Evolutionary conservation across 1,140 invertebrate genomes (phyloP), one percentile per base, ranked within the genome.

Genomic region (Hycleus phaleratus): DNA sequence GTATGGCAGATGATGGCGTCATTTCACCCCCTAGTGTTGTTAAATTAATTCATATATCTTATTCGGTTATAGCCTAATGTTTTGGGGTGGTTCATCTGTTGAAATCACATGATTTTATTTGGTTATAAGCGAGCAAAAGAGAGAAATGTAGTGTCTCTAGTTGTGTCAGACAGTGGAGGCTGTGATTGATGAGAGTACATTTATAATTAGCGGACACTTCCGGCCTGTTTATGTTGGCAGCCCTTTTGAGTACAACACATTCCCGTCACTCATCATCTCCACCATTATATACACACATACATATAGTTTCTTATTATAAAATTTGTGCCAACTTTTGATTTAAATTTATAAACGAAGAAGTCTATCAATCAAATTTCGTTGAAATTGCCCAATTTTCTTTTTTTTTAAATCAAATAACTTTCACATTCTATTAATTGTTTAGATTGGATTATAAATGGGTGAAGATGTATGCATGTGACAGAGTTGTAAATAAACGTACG

Each of bases 171-270:
- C 11, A 57, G 63, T 66, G 67, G 18, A 56, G 10, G 25, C 56
- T 49, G 63, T 72, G 70, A 72, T 72, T 72, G 69, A 72, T 72
- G 69, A 69, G 63, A 54, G 62, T 59, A 61, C 62, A 71, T 71
- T 72, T 72, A 72, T 72, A 72, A 72, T 71, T 72, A 72, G 70
- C 70, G 70, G 69, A 72, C 70, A 72, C 69, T 72, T 72, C 70
- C 70, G 68, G 68, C 62, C 52, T 71, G 69, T 69, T 71, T 69
- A 54, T 62, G 68, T 71, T 72, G 69, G 70, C 70, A 71, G 63
- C 67, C 60, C 61, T 65, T 64, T 62, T 61, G 9, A 42, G 9
- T 11, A 42, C 40, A 42, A 67, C 65, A 61, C 66, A 66, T 67
- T 60, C 61, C 64, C 62, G 68, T 72, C 70, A 71, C 59, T 70